phyloP scores from a whole-genome alignment of 2,797 vertebrate species.

The Dromococcyx pavoninus region DNA sequence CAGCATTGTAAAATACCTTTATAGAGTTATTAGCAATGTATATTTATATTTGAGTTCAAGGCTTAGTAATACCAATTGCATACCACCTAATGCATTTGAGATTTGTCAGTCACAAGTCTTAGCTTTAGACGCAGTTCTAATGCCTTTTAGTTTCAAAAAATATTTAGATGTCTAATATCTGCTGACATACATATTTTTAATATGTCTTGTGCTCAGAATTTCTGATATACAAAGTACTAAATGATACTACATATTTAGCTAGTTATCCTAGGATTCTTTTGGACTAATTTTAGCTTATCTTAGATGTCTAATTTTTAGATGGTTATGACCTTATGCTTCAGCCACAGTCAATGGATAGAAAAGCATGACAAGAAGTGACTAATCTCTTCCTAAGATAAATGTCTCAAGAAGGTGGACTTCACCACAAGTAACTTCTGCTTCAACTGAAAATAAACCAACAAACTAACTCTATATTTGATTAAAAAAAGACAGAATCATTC shows the following conservation, averaged over 20 bases:
- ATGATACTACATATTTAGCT: background rate
- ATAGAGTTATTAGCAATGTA: background rate
- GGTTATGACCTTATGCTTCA: slow-evolving; percentile 32
- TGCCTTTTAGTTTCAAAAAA: background rate
- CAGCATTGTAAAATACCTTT: background rate
- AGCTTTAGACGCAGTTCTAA: background rate
- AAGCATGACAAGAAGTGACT: slow-evolving; percentile 28
- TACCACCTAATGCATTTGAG: background rate
- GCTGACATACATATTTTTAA: background rate
- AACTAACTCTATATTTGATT: background rate
- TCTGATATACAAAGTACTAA: background rate
- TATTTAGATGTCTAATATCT: background rate
- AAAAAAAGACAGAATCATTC: background rate
- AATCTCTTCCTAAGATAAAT: slow-evolving; percentile 15
- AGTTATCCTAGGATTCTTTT: slow-evolving; percentile 15
- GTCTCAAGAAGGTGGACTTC: slow-evolving; percentile 33
- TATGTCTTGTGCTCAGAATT: background rate
- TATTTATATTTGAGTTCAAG: background rate
- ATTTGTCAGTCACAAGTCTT: background rate
- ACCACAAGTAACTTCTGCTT: background rate
- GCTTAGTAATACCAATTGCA: background rate
- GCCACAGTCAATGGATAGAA: slow-evolving; percentile 14
- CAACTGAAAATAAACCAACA: background rate
- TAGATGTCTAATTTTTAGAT: slow-evolving; percentile 51
- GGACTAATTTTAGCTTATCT: slow-evolving; percentile 15